phyloP scores from a whole-genome alignment of 2,113 vertebrate species.

The Calidris pygmaea region DNA sequence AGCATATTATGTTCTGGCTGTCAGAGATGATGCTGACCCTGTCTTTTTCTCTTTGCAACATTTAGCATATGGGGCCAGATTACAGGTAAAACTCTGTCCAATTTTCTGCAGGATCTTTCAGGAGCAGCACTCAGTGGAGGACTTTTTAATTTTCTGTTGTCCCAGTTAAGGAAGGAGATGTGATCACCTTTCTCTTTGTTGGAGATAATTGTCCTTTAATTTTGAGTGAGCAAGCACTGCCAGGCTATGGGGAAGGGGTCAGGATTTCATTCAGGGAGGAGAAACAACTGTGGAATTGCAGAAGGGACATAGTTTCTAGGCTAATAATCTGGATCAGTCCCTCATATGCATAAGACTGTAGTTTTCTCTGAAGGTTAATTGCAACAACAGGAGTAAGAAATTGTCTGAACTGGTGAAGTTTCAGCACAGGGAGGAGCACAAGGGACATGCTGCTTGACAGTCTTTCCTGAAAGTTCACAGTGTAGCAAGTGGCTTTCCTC shows the following conservation, averaged over 20 bases:
- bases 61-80: background rate
- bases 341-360: background rate
- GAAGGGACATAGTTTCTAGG: background rate
- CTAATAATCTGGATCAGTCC: background rate
- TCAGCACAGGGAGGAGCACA: background rate
- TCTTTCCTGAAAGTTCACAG: background rate
- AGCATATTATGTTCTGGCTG: background rate
- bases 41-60: background rate
- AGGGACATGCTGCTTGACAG: background rate
- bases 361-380: background rate
- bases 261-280: background rate
- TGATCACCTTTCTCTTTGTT: background rate
- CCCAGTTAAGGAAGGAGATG: background rate
- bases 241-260: background rate
- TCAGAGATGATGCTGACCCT: background rate
- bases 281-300: background rate
- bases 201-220: conserved; percentile 3
- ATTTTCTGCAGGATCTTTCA: background rate
- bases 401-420: background rate
- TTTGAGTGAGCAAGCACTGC: background rate
- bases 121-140: background rate
- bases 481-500: background rate
- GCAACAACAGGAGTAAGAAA: background rate
- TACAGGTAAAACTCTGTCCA: background rate
- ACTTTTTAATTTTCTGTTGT: conserved; percentile 5